Percentiles rank a stretch among this genome's conserved stretches.
Evolutionary conservation across 2,797 vertebrate genomes (phyloP).

Genomic region (Pseudocheirus occidentalis): DNA sequence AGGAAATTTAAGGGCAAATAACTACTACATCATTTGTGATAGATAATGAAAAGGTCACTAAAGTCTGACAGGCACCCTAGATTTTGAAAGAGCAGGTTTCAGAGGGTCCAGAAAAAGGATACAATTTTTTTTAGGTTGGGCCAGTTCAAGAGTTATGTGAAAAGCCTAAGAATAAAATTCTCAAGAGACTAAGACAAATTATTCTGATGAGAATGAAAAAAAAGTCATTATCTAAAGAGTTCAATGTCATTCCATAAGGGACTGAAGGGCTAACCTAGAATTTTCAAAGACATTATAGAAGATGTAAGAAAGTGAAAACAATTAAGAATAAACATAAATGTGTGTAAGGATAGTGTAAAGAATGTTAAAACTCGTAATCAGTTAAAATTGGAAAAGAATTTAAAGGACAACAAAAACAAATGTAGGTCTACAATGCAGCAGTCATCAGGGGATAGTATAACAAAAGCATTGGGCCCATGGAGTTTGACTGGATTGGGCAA

Average conservation of each 20-base stretch:
- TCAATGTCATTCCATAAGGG: background rate
- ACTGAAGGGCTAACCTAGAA: background rate
- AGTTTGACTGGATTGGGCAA: background rate
- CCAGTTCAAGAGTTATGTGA: background rate
- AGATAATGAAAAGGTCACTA: background rate
- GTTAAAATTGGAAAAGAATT: background rate
- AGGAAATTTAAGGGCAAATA: background rate
- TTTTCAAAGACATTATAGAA: background rate
- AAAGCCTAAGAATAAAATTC: background rate
- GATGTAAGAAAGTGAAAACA: background rate
- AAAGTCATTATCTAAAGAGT: background rate
- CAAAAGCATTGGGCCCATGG: background rate
- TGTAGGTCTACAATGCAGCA: background rate
- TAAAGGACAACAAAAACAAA: background rate
- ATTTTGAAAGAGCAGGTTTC: background rate
- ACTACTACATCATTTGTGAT: background rate
- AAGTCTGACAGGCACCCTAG: background rate
- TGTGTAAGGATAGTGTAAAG: background rate
- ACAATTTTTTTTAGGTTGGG: background rate
- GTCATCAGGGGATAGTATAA: background rate
- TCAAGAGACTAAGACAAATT: background rate
- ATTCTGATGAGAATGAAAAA: background rate
- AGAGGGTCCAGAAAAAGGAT: background rate
- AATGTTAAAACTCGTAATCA: background rate
- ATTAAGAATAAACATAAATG: background rate